These are phyloP conservation scores for Agrotis exclamationis DNA, from an alignment of 2,888 invertebrate species.

Conservation along the genomic window DNA sequence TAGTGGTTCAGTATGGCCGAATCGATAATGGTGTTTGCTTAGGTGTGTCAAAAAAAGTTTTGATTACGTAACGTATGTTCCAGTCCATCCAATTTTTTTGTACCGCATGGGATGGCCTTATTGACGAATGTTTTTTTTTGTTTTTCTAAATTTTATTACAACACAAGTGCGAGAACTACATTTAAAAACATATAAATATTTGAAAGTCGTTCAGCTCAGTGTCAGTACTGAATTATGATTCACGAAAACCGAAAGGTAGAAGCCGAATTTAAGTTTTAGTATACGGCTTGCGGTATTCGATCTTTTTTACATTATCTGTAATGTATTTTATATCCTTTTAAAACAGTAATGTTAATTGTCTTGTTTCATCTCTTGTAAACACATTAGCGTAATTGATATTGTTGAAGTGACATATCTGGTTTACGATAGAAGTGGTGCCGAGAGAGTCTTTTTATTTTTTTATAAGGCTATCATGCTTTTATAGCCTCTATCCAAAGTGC, in stretches of 20 bases:
- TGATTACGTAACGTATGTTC: neutral
- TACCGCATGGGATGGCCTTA: neutral
- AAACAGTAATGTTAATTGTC: neutral
- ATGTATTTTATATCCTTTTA: no score
- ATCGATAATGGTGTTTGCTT: conserved; percentile 30
- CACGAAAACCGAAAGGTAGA: no score
- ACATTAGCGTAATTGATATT: conserved; percentile 26
- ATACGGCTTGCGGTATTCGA: no score
- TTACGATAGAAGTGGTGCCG: conserved; percentile 4
- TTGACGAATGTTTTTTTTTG: neutral
- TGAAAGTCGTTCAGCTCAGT: no score
- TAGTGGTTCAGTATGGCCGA: conserved; percentile 15
- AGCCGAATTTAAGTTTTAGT: no score
- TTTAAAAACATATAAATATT: no score
- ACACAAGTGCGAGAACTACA: no score
- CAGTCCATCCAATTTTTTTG: neutral
- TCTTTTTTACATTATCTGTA: no score
- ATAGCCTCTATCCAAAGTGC: neutral
- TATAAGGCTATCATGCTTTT: conserved; percentile 31
- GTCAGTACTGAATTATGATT: no score
- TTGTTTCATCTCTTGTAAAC: conserved; percentile 8
- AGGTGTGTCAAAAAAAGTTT: conserved; percentile 24
- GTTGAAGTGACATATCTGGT: conserved; percentile 11
- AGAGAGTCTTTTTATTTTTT: conserved; percentile 11
- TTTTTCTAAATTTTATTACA: neutral